Base-by-base conservation (phyloP, 2,888 invertebrate species). In the Sinohyriopsis cumingii region DNA sequence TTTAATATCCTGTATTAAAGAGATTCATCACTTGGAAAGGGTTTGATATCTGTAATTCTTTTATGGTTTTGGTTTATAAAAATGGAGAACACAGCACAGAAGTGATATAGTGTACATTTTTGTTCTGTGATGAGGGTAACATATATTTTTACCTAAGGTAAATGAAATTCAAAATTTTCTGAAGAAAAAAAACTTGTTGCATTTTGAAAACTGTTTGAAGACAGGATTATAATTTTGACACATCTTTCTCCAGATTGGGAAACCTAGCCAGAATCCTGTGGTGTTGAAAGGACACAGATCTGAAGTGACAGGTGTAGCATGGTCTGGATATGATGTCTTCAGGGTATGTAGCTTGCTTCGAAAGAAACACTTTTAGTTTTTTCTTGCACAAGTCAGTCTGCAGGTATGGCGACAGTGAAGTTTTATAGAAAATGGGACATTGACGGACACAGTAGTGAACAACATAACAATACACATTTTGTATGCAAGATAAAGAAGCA, bases 271-370 rank as follows among this genome's bases (percentile, higher is more conserved):
- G 71, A 95, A 96, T 0, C 88, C 95, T 18, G 93, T 94, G 25
- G 92, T 92, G 65, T 91, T 97, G 6, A 91, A 91, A 1, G 96
- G 96, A 0, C 96, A 97, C 87, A 91, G 92, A 60, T 95, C 94
- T 15, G 97, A 97, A 91, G 96, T 97, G 0, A 95, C 96, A 0
- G 94, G 95, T 86, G 95, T 96, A 1, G 94, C 95, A 1, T 96
- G 96, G 96, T 93, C 94, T 79, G 78, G 72, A 20, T 77, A 76
- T 55, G 86, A 87, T 68, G 66, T 83, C 33, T 81, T 79, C 60
- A 84, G 83, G 81, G 87, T 87, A 76, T 63, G 77, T 57, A 53
- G 24, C 4, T 54, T 53, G 9, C 45, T 45, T 45, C 3, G 12
- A 15, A 15, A 15, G 45, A 15, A 45, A 45, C 45, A 45, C 12